These are phyloP conservation scores for Drosophila koepferae DNA, from an alignment of 2,888 invertebrate genomes.

Conservation along the genomic window DNA sequence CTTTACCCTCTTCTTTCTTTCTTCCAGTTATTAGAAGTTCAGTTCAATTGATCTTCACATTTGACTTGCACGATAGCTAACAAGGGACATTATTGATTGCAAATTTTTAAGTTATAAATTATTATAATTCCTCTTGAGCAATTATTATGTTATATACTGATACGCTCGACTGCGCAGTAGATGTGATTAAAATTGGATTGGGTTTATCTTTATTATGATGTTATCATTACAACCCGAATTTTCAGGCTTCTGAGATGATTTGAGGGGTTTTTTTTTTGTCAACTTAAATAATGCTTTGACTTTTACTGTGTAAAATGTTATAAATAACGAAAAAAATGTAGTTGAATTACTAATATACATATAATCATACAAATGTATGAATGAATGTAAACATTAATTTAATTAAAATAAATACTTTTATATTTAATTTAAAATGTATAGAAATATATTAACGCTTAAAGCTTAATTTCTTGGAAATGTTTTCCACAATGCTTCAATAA, in stretches of 20 bases:
- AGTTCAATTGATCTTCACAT: not conserved
- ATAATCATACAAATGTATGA: too few relatives aligned
- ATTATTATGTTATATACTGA: not conserved
- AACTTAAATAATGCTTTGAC: not conserved
- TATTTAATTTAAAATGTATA: not conserved
- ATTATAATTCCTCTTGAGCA: not conserved
- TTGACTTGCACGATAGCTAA: not conserved
- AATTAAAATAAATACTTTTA: not conserved
- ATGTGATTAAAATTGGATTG: constrained; percentile 2
- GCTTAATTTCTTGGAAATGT: not conserved
- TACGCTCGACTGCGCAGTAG: not conserved
- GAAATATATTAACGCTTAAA: not conserved
- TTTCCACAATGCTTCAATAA: constrained; percentile 14
- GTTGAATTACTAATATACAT: too few relatives aligned
- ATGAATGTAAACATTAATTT: not conserved
- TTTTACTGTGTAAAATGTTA: not conserved
- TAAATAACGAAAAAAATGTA: too few relatives aligned
- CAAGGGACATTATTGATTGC: constrained; percentile 1
- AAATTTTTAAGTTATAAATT: constrained; percentile 1
- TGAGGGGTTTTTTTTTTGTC: not conserved
- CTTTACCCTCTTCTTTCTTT: not conserved
- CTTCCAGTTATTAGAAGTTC: not conserved
- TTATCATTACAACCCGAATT: not conserved
- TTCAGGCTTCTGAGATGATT: not conserved
- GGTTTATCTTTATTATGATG: constrained; percentile 4